Evolutionary conservation across 2,113 vertebrate genomes (phyloP).

Genomic region (Centrocercus urophasianus): DNA sequence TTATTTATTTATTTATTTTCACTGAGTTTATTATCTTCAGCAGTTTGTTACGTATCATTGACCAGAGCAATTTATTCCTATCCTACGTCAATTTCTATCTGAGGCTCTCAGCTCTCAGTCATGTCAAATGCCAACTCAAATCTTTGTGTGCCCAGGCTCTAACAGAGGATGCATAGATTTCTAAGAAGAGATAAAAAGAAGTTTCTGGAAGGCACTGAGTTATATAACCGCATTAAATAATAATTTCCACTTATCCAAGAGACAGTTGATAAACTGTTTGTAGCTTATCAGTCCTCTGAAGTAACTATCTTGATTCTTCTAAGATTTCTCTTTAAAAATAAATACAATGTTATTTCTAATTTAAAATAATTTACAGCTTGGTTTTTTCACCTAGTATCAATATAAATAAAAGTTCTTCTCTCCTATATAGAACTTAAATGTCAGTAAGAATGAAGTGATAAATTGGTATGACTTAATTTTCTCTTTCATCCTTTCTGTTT

Average conservation of each 20-base stretch:
- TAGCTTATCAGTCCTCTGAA: background rate
- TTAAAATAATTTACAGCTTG: background rate
- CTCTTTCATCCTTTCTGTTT: background rate
- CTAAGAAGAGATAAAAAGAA: background rate
- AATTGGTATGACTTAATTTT: background rate
- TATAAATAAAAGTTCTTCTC: background rate
- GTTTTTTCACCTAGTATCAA: background rate
- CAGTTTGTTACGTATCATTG: background rate
- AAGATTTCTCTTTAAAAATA: background rate
- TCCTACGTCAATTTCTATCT: background rate
- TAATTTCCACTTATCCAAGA: background rate
- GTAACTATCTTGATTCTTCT: background rate
- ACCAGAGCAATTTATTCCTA: background rate
- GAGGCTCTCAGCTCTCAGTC: background rate
- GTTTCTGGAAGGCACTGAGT: fast-evolving
- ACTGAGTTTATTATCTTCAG: background rate
- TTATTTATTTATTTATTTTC: background rate
- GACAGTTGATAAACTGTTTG: background rate
- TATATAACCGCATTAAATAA: background rate
- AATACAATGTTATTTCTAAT: background rate
- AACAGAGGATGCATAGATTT: background rate
- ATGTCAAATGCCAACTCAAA: background rate
- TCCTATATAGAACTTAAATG: background rate
- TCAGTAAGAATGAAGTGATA: background rate
- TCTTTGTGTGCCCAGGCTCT: background rate